phyloP scores from a whole-genome alignment of 2,888 invertebrate genomes.

The Lottia gigantea region DNA sequence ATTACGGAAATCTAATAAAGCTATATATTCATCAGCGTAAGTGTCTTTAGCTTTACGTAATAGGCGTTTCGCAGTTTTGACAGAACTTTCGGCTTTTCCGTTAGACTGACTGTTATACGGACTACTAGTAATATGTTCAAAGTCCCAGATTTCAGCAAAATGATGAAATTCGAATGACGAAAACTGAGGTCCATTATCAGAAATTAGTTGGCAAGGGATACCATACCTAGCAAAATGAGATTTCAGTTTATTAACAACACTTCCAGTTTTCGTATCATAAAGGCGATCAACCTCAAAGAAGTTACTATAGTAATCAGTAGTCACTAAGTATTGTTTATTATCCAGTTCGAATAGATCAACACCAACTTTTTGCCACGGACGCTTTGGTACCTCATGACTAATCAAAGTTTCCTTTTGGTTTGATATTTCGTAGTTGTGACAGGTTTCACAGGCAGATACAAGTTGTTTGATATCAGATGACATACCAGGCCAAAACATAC shows the following conservation, averaged over 20 bases:
- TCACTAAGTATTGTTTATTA: constrained; percentile 19
- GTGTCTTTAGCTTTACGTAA: constrained; percentile 5
- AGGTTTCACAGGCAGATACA: constrained; percentile 17
- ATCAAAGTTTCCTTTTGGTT: constrained; percentile 28
- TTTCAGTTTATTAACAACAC: constrained; percentile 22
- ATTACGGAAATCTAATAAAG: constrained; percentile 13
- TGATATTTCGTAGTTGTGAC: constrained; percentile 17
- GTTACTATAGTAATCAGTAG: constrained; percentile 23
- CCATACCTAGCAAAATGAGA: constrained; percentile 30
- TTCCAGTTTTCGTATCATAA: constrained; percentile 17
- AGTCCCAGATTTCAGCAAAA: constrained; percentile 5
- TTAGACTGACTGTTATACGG: constrained; percentile 21
- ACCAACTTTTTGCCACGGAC: constrained; percentile 30
- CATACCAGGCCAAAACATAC: constrained; percentile 30
- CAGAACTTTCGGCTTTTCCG: constrained; percentile 21
- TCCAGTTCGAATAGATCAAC: constrained; percentile 21
- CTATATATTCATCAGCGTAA: not conserved
- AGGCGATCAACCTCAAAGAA: constrained; percentile 23
- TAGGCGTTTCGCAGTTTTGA: not conserved
- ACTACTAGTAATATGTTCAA: constrained; percentile 18
- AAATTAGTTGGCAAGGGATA: constrained; percentile 25
- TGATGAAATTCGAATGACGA: not conserved
- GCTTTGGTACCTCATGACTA: constrained; percentile 19
- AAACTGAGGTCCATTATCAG: constrained; percentile 32
- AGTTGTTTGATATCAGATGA: constrained; percentile 19